Evolutionary conservation across 1,140 invertebrate genomes (phyloP).

Genomic region (Telenomus remus): DNA sequence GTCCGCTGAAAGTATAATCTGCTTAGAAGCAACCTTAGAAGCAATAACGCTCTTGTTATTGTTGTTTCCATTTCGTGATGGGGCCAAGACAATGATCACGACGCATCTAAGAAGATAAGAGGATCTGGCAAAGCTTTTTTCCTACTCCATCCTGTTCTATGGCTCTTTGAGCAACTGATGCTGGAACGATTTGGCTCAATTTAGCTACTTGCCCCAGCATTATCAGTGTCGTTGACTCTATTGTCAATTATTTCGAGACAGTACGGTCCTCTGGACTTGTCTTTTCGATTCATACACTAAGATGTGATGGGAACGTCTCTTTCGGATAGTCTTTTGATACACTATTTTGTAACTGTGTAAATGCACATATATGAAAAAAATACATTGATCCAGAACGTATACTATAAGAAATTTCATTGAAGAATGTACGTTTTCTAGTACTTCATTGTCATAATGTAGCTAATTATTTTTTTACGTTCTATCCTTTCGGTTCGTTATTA

Average conservation of each 20-base stretch:
- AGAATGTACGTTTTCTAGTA: no score
- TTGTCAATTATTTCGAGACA: conserved; percentile 40
- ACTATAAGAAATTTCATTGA: no score
- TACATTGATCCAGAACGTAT: no score
- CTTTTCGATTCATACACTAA: no score
- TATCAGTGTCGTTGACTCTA: conserved; percentile 16
- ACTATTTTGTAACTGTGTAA: no score
- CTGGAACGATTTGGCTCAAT: background rate
- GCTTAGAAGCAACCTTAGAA: conserved; percentile 65
- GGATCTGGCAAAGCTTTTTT: conserved; percentile 51
- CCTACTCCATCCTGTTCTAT: conserved; percentile 5
- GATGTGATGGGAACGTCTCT: no score
- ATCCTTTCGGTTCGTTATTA: no score
- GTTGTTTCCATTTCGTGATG: conserved; percentile 20
- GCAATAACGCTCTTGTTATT: conserved; percentile 45
- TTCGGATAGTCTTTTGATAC: no score
- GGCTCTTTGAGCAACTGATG: background rate
- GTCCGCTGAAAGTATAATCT: conserved; percentile 71
- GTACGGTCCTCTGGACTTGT: background rate
- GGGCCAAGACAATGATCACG: conserved; percentile 36
- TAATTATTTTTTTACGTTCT: no score
- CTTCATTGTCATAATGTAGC: no score
- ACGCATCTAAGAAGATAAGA: conserved; percentile 64
- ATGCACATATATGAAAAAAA: no score
- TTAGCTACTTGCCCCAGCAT: background rate